Percentiles rank a stretch among this genome's conserved stretches.
Conservation (phyloP, 2,888 invertebrate genomes). For the Trissonchulus latispiculum region DNA sequence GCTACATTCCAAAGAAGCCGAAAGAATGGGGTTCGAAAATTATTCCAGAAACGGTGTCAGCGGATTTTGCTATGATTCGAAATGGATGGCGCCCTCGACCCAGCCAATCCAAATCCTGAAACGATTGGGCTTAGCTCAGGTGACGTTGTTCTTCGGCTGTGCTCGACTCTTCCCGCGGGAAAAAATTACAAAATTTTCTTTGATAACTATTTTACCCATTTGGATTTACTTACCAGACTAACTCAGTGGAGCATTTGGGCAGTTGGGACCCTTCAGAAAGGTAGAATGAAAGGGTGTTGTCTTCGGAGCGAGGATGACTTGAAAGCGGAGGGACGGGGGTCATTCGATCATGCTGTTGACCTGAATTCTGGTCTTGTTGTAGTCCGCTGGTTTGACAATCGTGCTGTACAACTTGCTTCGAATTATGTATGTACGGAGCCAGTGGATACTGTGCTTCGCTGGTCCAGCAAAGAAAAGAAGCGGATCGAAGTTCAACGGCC, state of each 20-base stretch:
- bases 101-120: background rate
- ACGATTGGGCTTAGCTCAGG: background rate
- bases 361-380: background rate
- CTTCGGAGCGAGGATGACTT: background rate
- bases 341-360: slow-evolving; percentile 4
- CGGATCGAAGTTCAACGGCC: background rate
- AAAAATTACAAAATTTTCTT: background rate
- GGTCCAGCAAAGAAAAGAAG: background rate
- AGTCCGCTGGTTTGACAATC: slow-evolving; percentile 7
- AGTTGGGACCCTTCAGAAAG: background rate
- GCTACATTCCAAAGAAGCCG: background rate
- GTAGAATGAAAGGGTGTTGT: background rate
- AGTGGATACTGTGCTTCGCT: background rate
- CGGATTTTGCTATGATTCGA: background rate
- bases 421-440: slow-evolving; percentile 4
- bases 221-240: background rate
- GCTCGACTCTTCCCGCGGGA: background rate
- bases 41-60: background rate
- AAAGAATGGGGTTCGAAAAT: background rate
- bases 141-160: background rate
- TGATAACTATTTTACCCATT: background rate
- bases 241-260: background rate
- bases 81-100: background rate
- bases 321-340: background rate
- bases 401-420: slow-evolving; percentile 1